Conservation (phyloP, 2,888 invertebrate genomes). For the Andrena camellia region DNA sequence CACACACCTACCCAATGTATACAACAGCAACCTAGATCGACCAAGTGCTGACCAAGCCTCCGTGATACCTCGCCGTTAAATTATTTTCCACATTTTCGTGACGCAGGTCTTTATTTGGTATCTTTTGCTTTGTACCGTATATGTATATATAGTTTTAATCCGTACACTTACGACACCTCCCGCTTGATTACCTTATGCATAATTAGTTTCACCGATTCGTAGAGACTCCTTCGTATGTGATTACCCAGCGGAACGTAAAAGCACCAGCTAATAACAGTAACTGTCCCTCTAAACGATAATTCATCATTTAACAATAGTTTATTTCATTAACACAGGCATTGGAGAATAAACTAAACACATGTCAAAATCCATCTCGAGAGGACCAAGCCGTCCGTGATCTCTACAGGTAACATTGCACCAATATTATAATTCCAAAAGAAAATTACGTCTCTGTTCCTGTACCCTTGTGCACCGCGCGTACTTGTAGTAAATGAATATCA, state of each 20-base stretch:
- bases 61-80: conserved; percentile 61
- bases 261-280: conserved; percentile 18
- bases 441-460: conserved; percentile 49
- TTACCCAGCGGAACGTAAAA: background rate
- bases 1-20: conserved; percentile 80
- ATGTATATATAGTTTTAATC: conserved; percentile 12
- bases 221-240: conserved; percentile 4
- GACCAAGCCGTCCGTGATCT: conserved; percentile 83
- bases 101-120: conserved; percentile 81
- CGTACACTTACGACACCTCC: conserved; percentile 7
- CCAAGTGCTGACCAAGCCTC: conserved; percentile 77
- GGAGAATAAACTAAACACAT: conserved; percentile 84
- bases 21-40: conserved; percentile 81
- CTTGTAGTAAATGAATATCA: conserved; percentile 51
- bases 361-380: conserved; percentile 83
- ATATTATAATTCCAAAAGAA: conserved; percentile 54
- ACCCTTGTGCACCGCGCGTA: conserved; percentile 50
- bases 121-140: conserved; percentile 71
- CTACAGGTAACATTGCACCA: conserved; percentile 82
- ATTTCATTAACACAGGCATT: conserved; percentile 77
- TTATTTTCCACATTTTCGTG: conserved; percentile 69
- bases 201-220: background rate
- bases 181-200: background rate
- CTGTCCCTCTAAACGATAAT: background rate
- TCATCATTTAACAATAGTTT: conserved; percentile 23